Conservation (phyloP, 2,797 vertebrate species). For the Lerista edwardsae region DNA sequence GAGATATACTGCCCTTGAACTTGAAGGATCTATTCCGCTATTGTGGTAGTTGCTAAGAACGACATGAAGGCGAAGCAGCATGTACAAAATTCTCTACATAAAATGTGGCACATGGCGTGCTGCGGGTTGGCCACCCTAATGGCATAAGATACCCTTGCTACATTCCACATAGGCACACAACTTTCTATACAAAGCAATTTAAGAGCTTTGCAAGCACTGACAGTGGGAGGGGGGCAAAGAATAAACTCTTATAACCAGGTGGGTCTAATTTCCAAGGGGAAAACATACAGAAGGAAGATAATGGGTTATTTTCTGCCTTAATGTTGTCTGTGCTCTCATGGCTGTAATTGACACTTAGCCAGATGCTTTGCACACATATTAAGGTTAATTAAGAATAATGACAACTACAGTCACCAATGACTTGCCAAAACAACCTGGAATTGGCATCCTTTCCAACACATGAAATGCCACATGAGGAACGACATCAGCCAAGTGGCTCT, state of each 20-base stretch:
- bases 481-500: not conserved
- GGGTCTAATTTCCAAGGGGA: not conserved
- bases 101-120: no score
- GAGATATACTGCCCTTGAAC: no score
- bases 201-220: no score
- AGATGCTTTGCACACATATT: not conserved
- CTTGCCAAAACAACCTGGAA: not conserved
- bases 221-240: no score
- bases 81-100: no score
- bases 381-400: constrained; percentile 22
- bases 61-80: no score
- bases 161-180: not conserved
- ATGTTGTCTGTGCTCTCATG: not conserved
- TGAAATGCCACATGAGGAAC: not conserved
- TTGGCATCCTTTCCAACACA: not conserved
- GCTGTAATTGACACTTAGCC: not conserved
- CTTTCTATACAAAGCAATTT: no score
- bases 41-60: no score
- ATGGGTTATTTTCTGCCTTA: not conserved
- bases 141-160: not conserved
- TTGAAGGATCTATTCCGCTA: no score
- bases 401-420: not conserved
- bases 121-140: no score
- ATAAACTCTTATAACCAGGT: not conserved
- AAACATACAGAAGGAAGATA: not conserved